These are phyloP conservation scores for Bradypodion pumilum DNA, from an alignment of 2,797 vertebrate genomes.

Conservation along the genomic window DNA sequence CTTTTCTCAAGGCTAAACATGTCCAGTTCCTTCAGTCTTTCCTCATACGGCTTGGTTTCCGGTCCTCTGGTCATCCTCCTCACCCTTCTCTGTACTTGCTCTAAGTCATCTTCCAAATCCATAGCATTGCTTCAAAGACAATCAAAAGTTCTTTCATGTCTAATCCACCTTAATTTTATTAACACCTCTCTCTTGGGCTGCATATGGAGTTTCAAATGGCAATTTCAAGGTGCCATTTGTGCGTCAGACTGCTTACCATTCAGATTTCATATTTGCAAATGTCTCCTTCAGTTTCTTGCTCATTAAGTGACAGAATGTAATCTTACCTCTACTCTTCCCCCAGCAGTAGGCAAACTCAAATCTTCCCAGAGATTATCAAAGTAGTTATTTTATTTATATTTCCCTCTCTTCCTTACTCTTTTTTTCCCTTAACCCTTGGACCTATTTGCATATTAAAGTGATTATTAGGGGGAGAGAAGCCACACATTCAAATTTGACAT, in stretches of 20 bases:
- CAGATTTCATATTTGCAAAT: conserved; percentile 51
- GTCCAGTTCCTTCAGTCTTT: too few relatives aligned
- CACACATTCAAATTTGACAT: conserved; percentile 74
- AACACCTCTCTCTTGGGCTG: conserved; percentile 23
- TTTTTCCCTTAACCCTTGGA: conserved; percentile 49
- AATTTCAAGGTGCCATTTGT: conserved; percentile 41
- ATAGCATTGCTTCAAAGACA: not conserved
- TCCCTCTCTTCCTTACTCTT: conserved; percentile 56
- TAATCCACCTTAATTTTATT: not conserved
- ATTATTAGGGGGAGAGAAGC: conserved; percentile 61
- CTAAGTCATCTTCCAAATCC: not conserved
- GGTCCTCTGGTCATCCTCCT: too few relatives aligned
- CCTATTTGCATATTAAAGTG: conserved; percentile 75
- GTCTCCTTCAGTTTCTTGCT: conserved; percentile 53
- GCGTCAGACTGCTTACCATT: conserved; percentile 60
- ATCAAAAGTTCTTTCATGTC: not conserved
- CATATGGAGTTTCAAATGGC: conserved; percentile 59
- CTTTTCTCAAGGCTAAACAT: too few relatives aligned
- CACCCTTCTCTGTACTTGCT: too few relatives aligned
- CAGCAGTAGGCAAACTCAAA: conserved; percentile 43
- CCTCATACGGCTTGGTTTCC: too few relatives aligned
- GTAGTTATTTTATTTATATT: conserved; percentile 54
- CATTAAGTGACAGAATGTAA: conserved; percentile 60
- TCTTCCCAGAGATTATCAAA: conserved; percentile 62
- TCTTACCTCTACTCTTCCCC: conserved; percentile 37